Evolutionary conservation across 2,797 vertebrate species (phyloP).

Genomic region (Ctenosaura bakeri): DNA sequence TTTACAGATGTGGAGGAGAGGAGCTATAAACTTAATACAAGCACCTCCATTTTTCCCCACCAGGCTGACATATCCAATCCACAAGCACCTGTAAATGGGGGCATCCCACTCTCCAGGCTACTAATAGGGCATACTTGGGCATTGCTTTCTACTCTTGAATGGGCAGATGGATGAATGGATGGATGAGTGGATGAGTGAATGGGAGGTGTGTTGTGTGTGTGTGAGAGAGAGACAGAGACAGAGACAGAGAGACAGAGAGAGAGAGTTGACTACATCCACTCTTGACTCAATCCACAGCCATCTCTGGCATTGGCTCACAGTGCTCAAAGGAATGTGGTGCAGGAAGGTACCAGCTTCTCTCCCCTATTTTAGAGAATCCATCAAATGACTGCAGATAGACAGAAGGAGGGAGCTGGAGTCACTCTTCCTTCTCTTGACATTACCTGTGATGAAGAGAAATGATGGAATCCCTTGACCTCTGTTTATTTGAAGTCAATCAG

Average conservation of each 20-base stretch:
- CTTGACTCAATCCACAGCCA: background rate
- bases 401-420: conserved; percentile 19
- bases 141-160: background rate
- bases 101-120: background rate
- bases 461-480: too few species aligned
- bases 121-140: background rate
- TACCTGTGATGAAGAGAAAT: conserved; percentile 73
- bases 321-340: background rate
- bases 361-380: conserved; percentile 1
- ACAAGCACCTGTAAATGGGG: background rate
- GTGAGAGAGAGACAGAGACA: too few species aligned
- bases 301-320: background rate
- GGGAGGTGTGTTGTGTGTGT: background rate
- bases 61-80: too few species aligned
- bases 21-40: background rate
- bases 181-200: background rate
- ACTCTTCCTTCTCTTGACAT: conserved; percentile 66
- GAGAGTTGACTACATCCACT: background rate
- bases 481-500: too few species aligned
- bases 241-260: background rate
- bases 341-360: background rate
- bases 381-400: conserved; percentile 13
- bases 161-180: background rate
- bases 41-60: background rate
- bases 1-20: background rate